A percentile compares a stretch with the other conserved stretches of the same genome.
Conservation (phyloP, 2,113 vertebrate species). For the Neopipo cinnamomea region DNA sequence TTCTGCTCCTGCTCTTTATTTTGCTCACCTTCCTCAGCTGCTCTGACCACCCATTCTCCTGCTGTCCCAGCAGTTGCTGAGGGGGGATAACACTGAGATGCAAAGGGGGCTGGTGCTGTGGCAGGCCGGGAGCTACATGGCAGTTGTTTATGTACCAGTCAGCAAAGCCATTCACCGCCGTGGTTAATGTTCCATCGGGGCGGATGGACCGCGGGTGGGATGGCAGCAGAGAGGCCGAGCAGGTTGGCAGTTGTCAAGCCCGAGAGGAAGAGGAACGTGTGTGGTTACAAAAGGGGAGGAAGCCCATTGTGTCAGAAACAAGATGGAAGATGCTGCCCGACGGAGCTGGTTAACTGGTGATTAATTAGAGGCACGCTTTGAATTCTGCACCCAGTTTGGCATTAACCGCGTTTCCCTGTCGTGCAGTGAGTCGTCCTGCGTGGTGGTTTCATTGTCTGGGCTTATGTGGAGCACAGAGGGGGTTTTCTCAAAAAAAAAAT, state of each 20-base stretch:
- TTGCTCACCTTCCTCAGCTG: background rate
- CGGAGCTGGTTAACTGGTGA: slow-evolving; percentile 14
- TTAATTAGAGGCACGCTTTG: slow-evolving; percentile 64
- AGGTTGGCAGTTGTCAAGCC: background rate
- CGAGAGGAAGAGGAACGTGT: slow-evolving; percentile 52
- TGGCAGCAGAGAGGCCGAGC: background rate
- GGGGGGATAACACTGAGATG: background rate
- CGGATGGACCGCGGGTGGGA: background rate
- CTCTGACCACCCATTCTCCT: background rate
- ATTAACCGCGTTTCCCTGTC: background rate
- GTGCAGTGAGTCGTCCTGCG: background rate
- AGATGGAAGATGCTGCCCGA: slow-evolving; percentile 23
- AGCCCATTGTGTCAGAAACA: slow-evolving; percentile 28
- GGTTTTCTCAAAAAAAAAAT: background rate
- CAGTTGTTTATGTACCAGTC: slow-evolving; percentile 32
- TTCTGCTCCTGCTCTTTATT: background rate
- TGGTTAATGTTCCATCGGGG: background rate
- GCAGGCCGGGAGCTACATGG: background rate
- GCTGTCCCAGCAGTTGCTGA: background rate
- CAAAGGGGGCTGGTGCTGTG: background rate
- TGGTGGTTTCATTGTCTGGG: slow-evolving; percentile 15
- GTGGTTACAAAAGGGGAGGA: slow-evolving; percentile 46
- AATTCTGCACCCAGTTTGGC: slow-evolving; percentile 2
- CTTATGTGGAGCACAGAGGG: background rate
- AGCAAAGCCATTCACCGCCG: slow-evolving; percentile 48